Evolutionary conservation across 2,888 invertebrate genomes (phyloP).

Genomic region (Alsophila aescularia): DNA sequence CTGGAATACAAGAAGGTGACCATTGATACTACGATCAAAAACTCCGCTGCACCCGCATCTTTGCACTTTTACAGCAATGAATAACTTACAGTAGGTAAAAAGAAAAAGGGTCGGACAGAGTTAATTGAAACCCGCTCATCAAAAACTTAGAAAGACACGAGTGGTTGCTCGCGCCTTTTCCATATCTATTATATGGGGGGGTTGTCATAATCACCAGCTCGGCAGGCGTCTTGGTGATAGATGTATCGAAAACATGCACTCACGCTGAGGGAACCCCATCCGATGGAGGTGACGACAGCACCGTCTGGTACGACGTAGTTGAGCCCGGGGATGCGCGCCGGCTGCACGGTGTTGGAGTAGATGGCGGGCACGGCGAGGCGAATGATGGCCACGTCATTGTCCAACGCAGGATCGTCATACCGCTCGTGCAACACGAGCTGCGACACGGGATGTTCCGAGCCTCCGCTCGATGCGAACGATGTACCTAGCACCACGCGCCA

Average conservation of each 20-base stretch:
- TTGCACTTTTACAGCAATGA: too few species aligned
- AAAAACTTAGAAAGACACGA: too few species aligned
- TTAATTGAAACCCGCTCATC: too few species aligned
- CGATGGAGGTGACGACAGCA: slow-evolving; percentile 42
- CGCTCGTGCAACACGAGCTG: slow-evolving; percentile 41
- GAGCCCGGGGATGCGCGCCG: slow-evolving; percentile 48
- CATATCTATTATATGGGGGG: too few species aligned
- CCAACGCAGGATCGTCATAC: slow-evolving; percentile 39
- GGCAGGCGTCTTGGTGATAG: not conserved
- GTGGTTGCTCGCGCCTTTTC: too few species aligned
- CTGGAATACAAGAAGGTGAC: slow-evolving; percentile 27
- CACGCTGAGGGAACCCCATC: slow-evolving; percentile 58
- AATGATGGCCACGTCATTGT: slow-evolving; percentile 59
- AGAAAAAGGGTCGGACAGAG: too few species aligned
- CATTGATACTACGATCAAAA: too few species aligned
- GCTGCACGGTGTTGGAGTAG: slow-evolving; percentile 30
- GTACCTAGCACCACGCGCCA: slow-evolving; percentile 57
- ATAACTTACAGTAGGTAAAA: too few species aligned
- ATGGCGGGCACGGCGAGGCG: slow-evolving; percentile 40
- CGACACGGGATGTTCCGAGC: slow-evolving; percentile 37
- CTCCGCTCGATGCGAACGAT: slow-evolving; percentile 43
- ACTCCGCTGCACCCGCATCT: too few species aligned
- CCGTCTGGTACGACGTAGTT: slow-evolving; percentile 43
- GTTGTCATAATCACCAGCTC: too few species aligned
- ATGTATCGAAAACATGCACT: slow-evolving; percentile 22